Evolutionary conservation across 2,797 vertebrate species (phyloP).

Genomic region (Lates japonicus): DNA sequence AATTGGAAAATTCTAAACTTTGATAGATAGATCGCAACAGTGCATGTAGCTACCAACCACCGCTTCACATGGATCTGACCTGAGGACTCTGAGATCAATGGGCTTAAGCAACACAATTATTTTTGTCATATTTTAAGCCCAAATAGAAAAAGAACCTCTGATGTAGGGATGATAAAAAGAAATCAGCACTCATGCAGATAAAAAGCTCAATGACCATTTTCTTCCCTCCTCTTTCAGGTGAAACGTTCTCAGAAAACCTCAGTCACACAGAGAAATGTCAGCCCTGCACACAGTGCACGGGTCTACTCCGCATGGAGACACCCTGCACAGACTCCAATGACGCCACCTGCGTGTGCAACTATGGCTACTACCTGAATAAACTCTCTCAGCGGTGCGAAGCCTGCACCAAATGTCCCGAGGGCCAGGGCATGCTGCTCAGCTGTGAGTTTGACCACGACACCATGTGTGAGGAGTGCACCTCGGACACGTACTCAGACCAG

Average conservation of each 20-base stretch:
- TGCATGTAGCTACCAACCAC: background rate
- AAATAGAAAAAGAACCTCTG: too few species aligned
- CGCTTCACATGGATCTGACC: background rate
- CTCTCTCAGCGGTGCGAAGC: conserved; percentile 78
- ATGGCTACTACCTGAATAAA: conserved; percentile 87
- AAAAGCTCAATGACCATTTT: background rate
- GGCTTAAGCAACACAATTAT: background rate
- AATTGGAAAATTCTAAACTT: background rate
- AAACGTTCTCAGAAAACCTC: conserved; percentile 92
- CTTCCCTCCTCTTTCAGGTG: conserved; percentile 82
- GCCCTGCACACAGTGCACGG: conserved; percentile 90
- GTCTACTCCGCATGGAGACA: conserved; percentile 90
- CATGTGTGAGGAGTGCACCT: conserved; percentile 89
- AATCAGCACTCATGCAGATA: background rate
- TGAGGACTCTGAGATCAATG: background rate
- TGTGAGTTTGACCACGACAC: conserved; percentile 90
- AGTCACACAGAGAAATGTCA: conserved; percentile 92
- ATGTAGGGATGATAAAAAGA: background rate
- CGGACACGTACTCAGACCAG: conserved; percentile 93
- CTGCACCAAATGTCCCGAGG: conserved; percentile 90
- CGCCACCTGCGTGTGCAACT: conserved; percentile 92
- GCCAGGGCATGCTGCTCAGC: conserved; percentile 88
- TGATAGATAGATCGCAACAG: background rate
- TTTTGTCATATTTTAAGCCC: too few species aligned
- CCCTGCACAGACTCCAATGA: conserved; percentile 96